Conservation (phyloP, 2,888 invertebrate genomes). For the Silvanus unidentatus region DNA sequence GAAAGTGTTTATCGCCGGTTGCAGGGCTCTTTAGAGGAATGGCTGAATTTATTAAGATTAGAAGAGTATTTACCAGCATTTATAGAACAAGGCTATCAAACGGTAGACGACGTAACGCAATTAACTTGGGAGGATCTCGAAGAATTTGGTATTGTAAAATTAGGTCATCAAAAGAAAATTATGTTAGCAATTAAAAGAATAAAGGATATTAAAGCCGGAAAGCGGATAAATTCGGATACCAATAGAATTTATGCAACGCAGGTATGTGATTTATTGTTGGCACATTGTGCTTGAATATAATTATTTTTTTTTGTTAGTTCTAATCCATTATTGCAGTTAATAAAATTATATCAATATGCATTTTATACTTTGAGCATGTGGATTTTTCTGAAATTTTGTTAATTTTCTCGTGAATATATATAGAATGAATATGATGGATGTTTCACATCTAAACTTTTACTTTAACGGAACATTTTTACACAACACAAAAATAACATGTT, state of each 20-base stretch:
- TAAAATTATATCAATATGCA: slow-evolving; percentile 7
- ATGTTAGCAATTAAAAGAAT: slow-evolving; percentile 94
- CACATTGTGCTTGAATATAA: slow-evolving; percentile 11
- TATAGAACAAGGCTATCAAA: slow-evolving; percentile 87
- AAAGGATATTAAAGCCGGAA: slow-evolving; percentile 86
- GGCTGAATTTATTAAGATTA: slow-evolving; percentile 84
- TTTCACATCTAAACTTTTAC: slow-evolving; percentile 16
- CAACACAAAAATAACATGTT: slow-evolving; percentile 21
- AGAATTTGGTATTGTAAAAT: slow-evolving; percentile 88
- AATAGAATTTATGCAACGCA: slow-evolving; percentile 44
- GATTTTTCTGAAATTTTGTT: not conserved
- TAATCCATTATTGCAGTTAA: not conserved
- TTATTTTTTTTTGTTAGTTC: not conserved
- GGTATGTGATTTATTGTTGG: slow-evolving; percentile 24
- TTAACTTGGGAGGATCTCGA: slow-evolving; percentile 99
- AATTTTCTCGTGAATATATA: slow-evolving; percentile 8
- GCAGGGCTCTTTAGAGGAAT: slow-evolving; percentile 91
- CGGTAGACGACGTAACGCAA: slow-evolving; percentile 89
- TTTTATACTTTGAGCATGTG: slow-evolving; percentile 27
- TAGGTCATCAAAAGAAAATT: slow-evolving; percentile 98
- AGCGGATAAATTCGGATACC: slow-evolving; percentile 52
- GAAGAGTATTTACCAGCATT: slow-evolving; percentile 90
- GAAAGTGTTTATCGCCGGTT: slow-evolving; percentile 5
- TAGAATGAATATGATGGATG: slow-evolving; percentile 11
- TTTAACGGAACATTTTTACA: slow-evolving; percentile 5